These are phyloP conservation scores for Hirtodrosophila trivittata DNA, from an alignment of 2,888 invertebrate species.

Conservation along the genomic window DNA sequence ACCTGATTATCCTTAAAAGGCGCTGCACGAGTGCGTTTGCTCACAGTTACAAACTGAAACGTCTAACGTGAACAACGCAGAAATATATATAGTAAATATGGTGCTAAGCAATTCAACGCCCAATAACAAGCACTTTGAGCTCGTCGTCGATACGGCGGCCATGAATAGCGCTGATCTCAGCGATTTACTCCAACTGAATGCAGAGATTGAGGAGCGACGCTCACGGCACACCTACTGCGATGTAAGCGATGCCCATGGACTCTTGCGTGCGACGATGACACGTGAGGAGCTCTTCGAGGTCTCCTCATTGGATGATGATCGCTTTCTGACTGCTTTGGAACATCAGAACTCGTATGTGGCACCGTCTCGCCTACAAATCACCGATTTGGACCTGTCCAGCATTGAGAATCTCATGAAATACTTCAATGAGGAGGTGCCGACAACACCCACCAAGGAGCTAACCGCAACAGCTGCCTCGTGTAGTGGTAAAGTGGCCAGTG, in stretches of 20 bases:
- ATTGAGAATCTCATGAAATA: constrained; percentile 78
- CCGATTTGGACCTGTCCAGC: constrained; percentile 69
- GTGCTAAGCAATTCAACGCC: constrained; percentile 70
- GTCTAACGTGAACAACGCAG: constrained; percentile 60
- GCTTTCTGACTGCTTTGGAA: constrained; percentile 64
- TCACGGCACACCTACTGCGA: constrained; percentile 45
- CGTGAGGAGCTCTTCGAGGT: constrained; percentile 78
- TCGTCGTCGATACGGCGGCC: constrained; percentile 70
- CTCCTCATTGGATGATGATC: constrained; percentile 73
- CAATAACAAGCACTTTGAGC: constrained; percentile 44
- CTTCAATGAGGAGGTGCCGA: constrained; percentile 77
- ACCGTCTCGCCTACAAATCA: constrained; percentile 45
- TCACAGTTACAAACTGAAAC: constrained; percentile 66
- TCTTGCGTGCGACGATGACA: constrained; percentile 70
- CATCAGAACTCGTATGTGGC: constrained; percentile 61
- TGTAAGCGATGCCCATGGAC: constrained; percentile 35
- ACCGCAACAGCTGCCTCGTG: background rate
- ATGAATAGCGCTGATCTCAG: constrained; percentile 75
- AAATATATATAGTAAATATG: constrained; percentile 49
- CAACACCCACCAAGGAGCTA: constrained; percentile 49
- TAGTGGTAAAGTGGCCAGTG: constrained; percentile 66
- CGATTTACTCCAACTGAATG: constrained; percentile 70
- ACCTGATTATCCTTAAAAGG: constrained; percentile 47
- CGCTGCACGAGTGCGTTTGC: background rate
- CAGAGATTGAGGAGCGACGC: constrained; percentile 70